Conservation (phyloP, 2,797 vertebrate species). For the Oreochromis mossambicus region DNA sequence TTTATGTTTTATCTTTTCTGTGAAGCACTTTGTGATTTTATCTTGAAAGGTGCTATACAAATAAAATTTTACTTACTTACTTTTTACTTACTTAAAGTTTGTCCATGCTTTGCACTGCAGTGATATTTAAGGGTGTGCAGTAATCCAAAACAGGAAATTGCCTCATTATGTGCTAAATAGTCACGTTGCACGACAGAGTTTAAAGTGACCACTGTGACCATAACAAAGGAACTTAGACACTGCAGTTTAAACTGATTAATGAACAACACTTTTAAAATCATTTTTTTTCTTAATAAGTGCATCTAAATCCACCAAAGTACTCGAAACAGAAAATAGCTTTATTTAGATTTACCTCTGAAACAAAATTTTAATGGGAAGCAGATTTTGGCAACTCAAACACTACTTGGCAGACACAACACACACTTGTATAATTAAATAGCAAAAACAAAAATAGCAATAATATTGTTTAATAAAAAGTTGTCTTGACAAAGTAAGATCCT, state of each 20-base stretch:
- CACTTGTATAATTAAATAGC: neutral
- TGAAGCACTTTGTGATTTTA: too few species aligned
- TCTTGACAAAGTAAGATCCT: fast-evolving
- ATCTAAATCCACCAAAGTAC: neutral
- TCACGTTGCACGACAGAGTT: neutral
- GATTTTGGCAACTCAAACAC: neutral
- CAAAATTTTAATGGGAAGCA: neutral
- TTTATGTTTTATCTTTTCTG: too few species aligned
- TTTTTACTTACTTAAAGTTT: neutral
- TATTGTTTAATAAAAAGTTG: neutral
- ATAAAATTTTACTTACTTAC: too few species aligned
- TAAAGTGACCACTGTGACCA: neutral
- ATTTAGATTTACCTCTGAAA: neutral
- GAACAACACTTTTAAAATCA: fast-evolving
- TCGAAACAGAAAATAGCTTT: neutral
- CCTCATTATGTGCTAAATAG: neutral
- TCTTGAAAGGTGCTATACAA: too few species aligned
- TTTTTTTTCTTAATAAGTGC: neutral
- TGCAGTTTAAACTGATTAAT: neutral
- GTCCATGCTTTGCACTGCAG: fast-evolving
- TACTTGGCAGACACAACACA: neutral
- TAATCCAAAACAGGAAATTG: slow-evolving; percentile 45
- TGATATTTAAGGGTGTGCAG: slow-evolving; percentile 36
- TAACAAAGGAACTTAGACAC: neutral
- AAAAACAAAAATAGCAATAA: fast-evolving